These are phyloP conservation scores for Esox niger DNA, from an alignment of 2,113 vertebrate species.

Conservation along the genomic window DNA sequence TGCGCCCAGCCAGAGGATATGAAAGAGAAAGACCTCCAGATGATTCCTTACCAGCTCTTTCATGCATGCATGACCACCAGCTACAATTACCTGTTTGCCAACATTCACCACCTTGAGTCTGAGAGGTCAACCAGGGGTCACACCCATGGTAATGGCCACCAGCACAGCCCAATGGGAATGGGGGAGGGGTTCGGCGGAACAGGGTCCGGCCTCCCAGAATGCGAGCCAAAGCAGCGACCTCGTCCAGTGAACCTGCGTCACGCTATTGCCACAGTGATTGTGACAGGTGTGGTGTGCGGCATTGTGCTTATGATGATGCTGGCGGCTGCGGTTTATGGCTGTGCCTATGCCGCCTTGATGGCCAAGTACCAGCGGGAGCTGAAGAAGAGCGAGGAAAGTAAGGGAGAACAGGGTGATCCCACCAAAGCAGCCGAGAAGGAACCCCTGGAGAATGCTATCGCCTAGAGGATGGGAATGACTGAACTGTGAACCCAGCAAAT, in stretches of 20 bases:
- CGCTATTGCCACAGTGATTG: constrained; percentile 88
- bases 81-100: constrained; percentile 70
- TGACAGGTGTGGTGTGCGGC: constrained; percentile 91
- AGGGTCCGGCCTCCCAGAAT: constrained; percentile 51
- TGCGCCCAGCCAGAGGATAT: constrained; percentile 82
- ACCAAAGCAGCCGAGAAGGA: constrained; percentile 71
- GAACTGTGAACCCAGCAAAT: constrained; percentile 52
- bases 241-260: constrained; percentile 83
- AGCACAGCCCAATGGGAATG: constrained; percentile 56
- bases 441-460: constrained; percentile 69
- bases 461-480: constrained; percentile 58
- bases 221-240: constrained; percentile 79
- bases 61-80: constrained; percentile 77
- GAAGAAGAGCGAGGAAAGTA: constrained; percentile 59
- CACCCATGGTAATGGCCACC: constrained; percentile 58
- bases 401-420: background rate
- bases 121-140: constrained; percentile 64
- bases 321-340: constrained; percentile 89
- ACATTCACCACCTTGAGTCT: constrained; percentile 67
- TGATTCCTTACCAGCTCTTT: constrained; percentile 89
- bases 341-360: constrained; percentile 88
- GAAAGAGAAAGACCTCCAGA: constrained; percentile 83
- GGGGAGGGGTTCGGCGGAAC: constrained; percentile 50
- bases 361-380: constrained; percentile 82
- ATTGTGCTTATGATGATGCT: constrained; percentile 96